Evolutionary conservation across 1,140 invertebrate species (phyloP).

Genomic region (Periplaneta americana): DNA sequence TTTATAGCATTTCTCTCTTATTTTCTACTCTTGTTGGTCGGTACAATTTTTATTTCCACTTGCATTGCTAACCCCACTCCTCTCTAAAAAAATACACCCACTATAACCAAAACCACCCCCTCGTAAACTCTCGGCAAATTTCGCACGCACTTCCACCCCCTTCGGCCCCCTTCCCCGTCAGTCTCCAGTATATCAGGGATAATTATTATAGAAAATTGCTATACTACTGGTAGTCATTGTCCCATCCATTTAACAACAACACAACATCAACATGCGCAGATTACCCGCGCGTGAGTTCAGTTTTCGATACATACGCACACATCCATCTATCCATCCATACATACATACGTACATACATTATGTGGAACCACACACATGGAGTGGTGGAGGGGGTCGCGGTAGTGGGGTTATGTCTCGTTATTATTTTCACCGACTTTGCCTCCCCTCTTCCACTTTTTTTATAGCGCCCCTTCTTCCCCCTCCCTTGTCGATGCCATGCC

Average conservation of each 20-base stretch:
- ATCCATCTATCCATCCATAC: no score
- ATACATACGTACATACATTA: background rate
- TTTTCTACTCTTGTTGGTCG: background rate
- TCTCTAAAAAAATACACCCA: background rate
- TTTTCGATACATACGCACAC: background rate
- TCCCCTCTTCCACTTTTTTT: background rate
- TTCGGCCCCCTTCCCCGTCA: background rate
- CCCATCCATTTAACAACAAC: background rate
- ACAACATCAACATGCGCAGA: background rate
- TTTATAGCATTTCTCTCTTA: background rate
- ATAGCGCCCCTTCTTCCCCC: background rate
- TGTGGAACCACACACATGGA: background rate
- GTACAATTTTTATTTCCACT: background rate
- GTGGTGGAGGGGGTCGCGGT: background rate
- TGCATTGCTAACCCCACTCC: background rate
- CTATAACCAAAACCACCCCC: background rate
- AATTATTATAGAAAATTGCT: background rate
- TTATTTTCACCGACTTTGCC: background rate
- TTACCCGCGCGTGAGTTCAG: background rate
- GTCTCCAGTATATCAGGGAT: background rate
- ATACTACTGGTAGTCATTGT: background rate
- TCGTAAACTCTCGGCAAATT: background rate
- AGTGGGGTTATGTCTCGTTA: background rate
- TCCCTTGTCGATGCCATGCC: background rate
- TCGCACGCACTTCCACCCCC: background rate